Base-by-base conservation (phyloP, 2,113 vertebrate species). In the Marmota flaviventris region DNA sequence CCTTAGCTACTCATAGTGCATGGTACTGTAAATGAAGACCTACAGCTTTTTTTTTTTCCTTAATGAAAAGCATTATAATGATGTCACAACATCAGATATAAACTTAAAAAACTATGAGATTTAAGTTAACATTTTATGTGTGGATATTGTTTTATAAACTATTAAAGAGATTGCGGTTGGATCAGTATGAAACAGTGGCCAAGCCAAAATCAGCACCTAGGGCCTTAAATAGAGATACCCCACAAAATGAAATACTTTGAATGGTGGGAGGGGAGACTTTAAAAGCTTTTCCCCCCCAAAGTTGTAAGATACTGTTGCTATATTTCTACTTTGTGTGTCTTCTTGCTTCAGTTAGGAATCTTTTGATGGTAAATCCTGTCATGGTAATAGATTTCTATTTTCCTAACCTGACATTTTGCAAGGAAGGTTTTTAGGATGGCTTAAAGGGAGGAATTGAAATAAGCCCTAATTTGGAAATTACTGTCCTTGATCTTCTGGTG, bases 151-250 rank as follows among this genome's bases (percentile, higher is more conserved):
- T 75, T 77, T 51, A 27, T 73, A 45, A 93, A 58, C 0, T 93
- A 4, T 42, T 63, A 97, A 51, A 94, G 45, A 42, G 56, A 16
- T 84, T 77, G 96, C 65, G 72, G 84, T 48, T 65, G 20, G 48
- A 75, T 83, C 90, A 83, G 70, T n/a, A 10, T 88, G 61, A 76
- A 96, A 92, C 24, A 95, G 67, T 5, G 77, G 93, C 79, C 77
- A 95, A 97, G 95, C 97, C 95, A 73, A 96, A 92, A 79, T 95
- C 67, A 56, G 56, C 89, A 56, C 95, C 77, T 53, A 84, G 51
- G 82, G 89, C 97, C 97, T 98, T 97, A 93, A 87, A 11, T 90
- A 11, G 20, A 78, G 61, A 16, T 34, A 76, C 90, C 82, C 91
- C 77, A 63, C 24, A 81, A 81, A 29, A 65, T 85, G 76, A 95